Evolutionary conservation across 2,888 invertebrate species (phyloP).

Genomic region (Machimus atricapillus): DNA sequence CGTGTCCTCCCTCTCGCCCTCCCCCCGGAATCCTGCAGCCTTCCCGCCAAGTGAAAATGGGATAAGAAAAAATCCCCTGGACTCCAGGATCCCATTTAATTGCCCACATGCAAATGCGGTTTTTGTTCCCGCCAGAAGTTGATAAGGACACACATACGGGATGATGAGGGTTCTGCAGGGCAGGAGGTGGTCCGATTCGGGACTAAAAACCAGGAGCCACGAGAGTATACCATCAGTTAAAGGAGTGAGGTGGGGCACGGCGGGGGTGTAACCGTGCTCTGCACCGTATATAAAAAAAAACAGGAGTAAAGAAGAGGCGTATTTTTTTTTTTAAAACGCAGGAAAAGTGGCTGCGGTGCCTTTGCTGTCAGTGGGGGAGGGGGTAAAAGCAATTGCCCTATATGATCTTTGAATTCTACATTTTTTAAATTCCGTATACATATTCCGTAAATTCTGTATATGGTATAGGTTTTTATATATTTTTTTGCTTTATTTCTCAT

Average conservation of each 20-base stretch:
- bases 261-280: neutral
- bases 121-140: constrained; percentile 6
- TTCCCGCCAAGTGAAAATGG: neutral
- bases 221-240: neutral
- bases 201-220: too few relatives aligned
- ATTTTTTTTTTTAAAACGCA: neutral
- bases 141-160: neutral
- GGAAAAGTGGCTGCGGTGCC: neutral
- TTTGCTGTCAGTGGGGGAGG: neutral
- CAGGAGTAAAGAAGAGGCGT: neutral
- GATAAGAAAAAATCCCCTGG: neutral
- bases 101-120: constrained; percentile 25
- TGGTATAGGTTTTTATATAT: neutral
- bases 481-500: neutral
- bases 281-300: neutral
- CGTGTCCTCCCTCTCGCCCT: neutral
- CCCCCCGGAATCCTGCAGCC: neutral
- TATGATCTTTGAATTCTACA: neutral
- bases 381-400: neutral
- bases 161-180: neutral
- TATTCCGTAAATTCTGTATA: too few relatives aligned
- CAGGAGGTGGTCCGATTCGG: neutral
- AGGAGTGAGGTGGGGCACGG: neutral
- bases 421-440: too few relatives aligned
- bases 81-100: constrained; percentile 1